phyloP scores from a whole-genome alignment of 1,140 invertebrate genomes.

The Drosophila varians region DNA sequence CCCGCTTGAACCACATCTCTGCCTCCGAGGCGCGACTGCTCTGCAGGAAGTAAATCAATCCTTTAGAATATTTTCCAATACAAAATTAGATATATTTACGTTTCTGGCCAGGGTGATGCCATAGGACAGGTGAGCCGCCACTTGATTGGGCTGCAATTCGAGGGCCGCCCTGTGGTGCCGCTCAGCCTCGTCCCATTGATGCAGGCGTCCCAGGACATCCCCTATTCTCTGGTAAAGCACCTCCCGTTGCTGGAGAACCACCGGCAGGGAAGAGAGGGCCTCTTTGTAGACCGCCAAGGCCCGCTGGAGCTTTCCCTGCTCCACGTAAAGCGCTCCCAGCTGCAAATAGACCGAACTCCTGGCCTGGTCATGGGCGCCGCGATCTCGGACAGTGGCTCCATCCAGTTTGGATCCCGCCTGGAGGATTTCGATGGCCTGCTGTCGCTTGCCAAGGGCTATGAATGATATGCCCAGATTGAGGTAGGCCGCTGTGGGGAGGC shows the following conservation, averaged over 20 bases:
- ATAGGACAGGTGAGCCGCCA: constrained; percentile 95
- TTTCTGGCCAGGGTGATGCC: constrained; percentile 95
- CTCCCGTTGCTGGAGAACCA: constrained; percentile 91
- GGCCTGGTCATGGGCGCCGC: constrained; percentile 94
- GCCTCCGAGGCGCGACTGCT: constrained; percentile 92
- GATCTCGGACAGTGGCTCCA: constrained; percentile 94
- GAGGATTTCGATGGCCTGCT: constrained; percentile 93
- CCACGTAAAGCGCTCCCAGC: constrained; percentile 94
- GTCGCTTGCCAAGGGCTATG: constrained; percentile 90
- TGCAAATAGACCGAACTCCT: constrained; percentile 96
- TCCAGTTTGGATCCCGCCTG: constrained; percentile 92
- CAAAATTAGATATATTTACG: constrained; percentile 86
- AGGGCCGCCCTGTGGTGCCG: constrained; percentile 92
- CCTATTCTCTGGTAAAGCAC: constrained; percentile 85
- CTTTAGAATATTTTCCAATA: neutral
- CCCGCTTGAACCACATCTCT: constrained; percentile 94
- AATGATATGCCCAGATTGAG: constrained; percentile 96
- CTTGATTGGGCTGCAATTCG: constrained; percentile 92
- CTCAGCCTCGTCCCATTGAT: constrained; percentile 92
- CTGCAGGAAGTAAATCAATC: constrained; percentile 83
- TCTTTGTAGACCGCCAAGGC: constrained; percentile 95
- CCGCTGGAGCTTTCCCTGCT: constrained; percentile 92
- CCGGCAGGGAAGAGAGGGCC: constrained; percentile 92
- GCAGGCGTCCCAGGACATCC: constrained; percentile 92
- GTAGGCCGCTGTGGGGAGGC: constrained; percentile 92